phyloP scores from a whole-genome alignment of 2,113 vertebrate genomes.

The Nematolebias whitei region DNA sequence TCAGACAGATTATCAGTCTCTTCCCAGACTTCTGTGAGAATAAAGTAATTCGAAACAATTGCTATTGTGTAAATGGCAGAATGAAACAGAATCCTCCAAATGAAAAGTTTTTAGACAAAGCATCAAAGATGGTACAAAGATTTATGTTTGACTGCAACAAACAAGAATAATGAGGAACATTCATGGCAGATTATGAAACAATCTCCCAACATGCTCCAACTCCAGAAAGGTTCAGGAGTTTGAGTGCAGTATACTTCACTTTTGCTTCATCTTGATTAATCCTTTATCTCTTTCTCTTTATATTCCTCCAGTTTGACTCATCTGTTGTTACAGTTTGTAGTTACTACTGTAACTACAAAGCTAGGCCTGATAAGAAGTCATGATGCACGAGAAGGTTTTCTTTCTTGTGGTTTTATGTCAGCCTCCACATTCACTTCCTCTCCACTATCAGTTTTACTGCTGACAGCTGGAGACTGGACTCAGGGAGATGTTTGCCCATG shows the following conservation, averaged over 20 bases:
- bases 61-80: constrained; percentile 46
- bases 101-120: constrained; percentile 25
- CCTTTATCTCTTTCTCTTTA: background rate
- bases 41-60: constrained; percentile 34
- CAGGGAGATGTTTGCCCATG: constrained; percentile 52
- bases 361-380: constrained; percentile 31
- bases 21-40: constrained; percentile 8
- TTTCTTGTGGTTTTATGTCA: constrained; percentile 24
- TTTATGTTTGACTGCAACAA: constrained; percentile 55
- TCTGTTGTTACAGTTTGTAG: background rate
- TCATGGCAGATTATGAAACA: constrained; percentile 36
- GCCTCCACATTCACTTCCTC: constrained; percentile 20
- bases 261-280: constrained; percentile 28
- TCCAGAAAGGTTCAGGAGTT: constrained; percentile 37
- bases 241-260: constrained; percentile 8
- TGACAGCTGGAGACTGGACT: constrained; percentile 48
- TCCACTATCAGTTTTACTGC: constrained; percentile 55
- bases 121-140: constrained; percentile 48
- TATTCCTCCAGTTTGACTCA: background rate
- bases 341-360: background rate
- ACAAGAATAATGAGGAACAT: constrained; percentile 61
- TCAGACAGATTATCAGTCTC: background rate
- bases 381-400: constrained; percentile 12
- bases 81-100: constrained; percentile 36
- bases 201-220: constrained; percentile 27